Evolutionary conservation across 1,140 invertebrate genomes (phyloP).

Genomic region (Calliopsis andreniformis): DNA sequence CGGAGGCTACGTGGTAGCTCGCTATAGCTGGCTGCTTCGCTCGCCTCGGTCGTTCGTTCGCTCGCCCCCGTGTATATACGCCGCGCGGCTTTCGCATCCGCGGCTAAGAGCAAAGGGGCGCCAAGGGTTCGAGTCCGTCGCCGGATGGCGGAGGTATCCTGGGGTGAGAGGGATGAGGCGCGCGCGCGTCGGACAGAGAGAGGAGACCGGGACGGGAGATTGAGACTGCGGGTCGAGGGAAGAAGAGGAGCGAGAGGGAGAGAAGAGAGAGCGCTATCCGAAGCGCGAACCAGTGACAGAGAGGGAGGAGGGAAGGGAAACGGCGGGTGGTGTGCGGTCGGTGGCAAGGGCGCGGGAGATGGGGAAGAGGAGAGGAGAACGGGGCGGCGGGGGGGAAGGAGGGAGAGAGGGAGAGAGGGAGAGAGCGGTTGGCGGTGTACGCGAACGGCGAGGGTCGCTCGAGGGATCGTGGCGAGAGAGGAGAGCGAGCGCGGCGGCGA

Average conservation of each 20-base stretch:
- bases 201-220: too few relatives aligned
- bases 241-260: slow-evolving; percentile 31
- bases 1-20: slow-evolving; percentile 14
- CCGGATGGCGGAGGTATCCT: slow-evolving; percentile 65
- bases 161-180: slow-evolving; percentile 63
- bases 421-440: slow-evolving; percentile 32
- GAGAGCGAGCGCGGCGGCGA: slow-evolving; percentile 1
- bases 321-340: slow-evolving; percentile 19
- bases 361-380: background rate
- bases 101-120: slow-evolving; percentile 70
- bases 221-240: slow-evolving; percentile 58
- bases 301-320: background rate
- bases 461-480: slow-evolving; percentile 47
- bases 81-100: slow-evolving; percentile 73
- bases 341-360: slow-evolving; percentile 1
- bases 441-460: slow-evolving; percentile 51
- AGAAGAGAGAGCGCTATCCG: slow-evolving; percentile 57
- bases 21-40: slow-evolving; percentile 12
- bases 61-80: slow-evolving; percentile 40
- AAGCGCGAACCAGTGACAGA: background rate
- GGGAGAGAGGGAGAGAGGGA: background rate
- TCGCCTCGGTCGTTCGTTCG: slow-evolving; percentile 9
- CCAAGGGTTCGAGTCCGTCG: slow-evolving; percentile 73
- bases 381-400: background rate
- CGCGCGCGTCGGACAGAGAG: slow-evolving; percentile 29